Conservation (phyloP, 2,888 invertebrate species). For the Timandra comae region DNA sequence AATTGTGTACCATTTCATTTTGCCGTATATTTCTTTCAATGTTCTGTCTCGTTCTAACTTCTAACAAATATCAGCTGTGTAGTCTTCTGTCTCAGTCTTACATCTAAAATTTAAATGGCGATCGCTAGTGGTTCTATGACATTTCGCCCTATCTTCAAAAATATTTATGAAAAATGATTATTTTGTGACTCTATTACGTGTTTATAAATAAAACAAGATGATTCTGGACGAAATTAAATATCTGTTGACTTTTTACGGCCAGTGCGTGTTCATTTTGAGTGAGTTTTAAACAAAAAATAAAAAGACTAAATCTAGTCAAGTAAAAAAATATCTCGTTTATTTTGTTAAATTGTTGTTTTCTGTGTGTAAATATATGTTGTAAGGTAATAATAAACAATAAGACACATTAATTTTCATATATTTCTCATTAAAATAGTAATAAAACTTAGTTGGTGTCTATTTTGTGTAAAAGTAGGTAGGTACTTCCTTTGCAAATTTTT, state of each 20-base stretch:
- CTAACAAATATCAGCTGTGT: too few relatives aligned
- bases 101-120: constrained; percentile 57
- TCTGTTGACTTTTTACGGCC: constrained; percentile 5
- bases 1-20: constrained; percentile 26
- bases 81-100: constrained; percentile 34
- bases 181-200: constrained; percentile 33
- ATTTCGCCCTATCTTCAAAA: constrained; percentile 48
- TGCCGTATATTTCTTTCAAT: constrained; percentile 26
- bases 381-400: too few relatives aligned
- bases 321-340: constrained; percentile 2
- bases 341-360: too few relatives aligned
- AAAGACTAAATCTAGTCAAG: constrained; percentile 22
- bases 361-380: too few relatives aligned
- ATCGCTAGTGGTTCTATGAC: constrained; percentile 60
- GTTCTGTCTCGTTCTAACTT: constrained; percentile 31
- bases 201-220: constrained; percentile 50
- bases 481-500: too few relatives aligned
- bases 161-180: constrained; percentile 33
- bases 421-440: too few relatives aligned
- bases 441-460: too few relatives aligned
- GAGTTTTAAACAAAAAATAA: neutral
- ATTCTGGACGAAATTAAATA: constrained; percentile 14
- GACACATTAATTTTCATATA: too few relatives aligned
- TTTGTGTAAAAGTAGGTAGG: too few relatives aligned
- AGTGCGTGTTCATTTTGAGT: too few relatives aligned